Evolutionary conservation across 1,140 invertebrate genomes (phyloP).

Genomic region (Drosophila bipectinata): DNA sequence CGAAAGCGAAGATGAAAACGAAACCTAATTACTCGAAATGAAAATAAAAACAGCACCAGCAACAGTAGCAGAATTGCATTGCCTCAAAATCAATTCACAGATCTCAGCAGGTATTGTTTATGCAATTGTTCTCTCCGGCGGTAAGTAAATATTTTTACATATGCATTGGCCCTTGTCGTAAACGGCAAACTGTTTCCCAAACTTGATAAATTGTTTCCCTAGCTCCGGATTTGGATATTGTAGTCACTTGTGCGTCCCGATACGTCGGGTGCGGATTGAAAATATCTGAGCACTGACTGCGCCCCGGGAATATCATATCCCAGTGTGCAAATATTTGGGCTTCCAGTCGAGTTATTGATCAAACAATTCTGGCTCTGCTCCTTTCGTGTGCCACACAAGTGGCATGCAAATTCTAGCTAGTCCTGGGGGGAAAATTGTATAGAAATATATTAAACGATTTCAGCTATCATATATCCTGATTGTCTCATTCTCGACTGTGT

Average conservation of each 20-base stretch:
- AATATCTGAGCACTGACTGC: slow-evolving; percentile 60
- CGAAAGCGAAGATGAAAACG: slow-evolving; percentile 40
- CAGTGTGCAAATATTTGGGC: slow-evolving; percentile 56
- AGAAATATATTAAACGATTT: slow-evolving; percentile 54
- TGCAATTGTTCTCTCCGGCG: slow-evolving; percentile 52
- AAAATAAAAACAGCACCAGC: not conserved
- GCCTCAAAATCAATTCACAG: slow-evolving; percentile 19
- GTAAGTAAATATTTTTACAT: slow-evolving; percentile 33
- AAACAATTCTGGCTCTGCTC: slow-evolving; percentile 57
- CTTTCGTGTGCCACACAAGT: slow-evolving; percentile 54
- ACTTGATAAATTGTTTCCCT: slow-evolving; percentile 17
- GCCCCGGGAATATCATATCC: slow-evolving; percentile 21
- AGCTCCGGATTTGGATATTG: not conserved
- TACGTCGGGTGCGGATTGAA: slow-evolving; percentile 54
- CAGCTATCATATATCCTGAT: slow-evolving; percentile 42
- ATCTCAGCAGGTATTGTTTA: slow-evolving; percentile 41
- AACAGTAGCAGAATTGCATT: slow-evolving; percentile 11
- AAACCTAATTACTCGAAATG: slow-evolving; percentile 31
- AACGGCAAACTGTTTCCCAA: slow-evolving; percentile 22
- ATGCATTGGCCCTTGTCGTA: slow-evolving; percentile 28
- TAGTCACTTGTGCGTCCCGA: slow-evolving; percentile 35
- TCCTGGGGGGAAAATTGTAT: slow-evolving; percentile 41
- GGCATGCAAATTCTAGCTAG: slow-evolving; percentile 46
- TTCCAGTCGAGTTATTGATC: slow-evolving; percentile 62
- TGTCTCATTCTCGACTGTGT: slow-evolving; percentile 24